A percentile compares a stretch with the other conserved stretches of the same genome.
Evolutionary conservation across 2,797 vertebrate species (phyloP).

Genomic region (Acipenser transmontanus): DNA sequence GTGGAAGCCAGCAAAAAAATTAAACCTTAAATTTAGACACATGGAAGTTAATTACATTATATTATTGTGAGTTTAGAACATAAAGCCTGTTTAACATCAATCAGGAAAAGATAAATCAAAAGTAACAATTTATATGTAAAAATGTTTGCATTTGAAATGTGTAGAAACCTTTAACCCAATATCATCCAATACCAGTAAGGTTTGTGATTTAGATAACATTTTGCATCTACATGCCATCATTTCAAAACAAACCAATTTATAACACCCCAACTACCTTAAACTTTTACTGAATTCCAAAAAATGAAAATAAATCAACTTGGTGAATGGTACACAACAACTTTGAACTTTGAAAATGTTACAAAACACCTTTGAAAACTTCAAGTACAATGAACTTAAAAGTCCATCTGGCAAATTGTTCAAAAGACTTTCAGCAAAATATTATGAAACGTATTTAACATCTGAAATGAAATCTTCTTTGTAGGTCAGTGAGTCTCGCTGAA

Average conservation of each 20-base stretch:
- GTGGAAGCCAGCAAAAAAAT: too few relatives aligned
- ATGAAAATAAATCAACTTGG: constrained; percentile 35
- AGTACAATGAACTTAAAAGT: constrained; percentile 93
- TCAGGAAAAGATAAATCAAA: too few relatives aligned
- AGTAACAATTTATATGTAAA: too few relatives aligned
- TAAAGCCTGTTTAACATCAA: too few relatives aligned
- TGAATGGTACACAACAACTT: constrained; percentile 71
- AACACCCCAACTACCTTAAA: too few relatives aligned
- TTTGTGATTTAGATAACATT: constrained; percentile 39
- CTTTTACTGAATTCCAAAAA: constrained; percentile 18
- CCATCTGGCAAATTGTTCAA: constrained; percentile 81
- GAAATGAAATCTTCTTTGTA: constrained; percentile 74
- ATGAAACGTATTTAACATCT: constrained; percentile 54
- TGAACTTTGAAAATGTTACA: constrained; percentile 71
- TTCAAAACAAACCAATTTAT: neutral
- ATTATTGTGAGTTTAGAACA: too few relatives aligned
- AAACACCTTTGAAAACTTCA: constrained; percentile 84
- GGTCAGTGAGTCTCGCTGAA: constrained; percentile 74
- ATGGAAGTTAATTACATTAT: too few relatives aligned
- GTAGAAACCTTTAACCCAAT: too few relatives aligned
- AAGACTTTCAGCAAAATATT: constrained; percentile 59
- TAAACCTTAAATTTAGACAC: too few relatives aligned
- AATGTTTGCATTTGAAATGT: too few relatives aligned
- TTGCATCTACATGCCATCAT: constrained; percentile 19
- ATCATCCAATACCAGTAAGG: constrained; percentile 48